A percentile compares a stretch with the other conserved stretches of the same genome.
These are phyloP conservation scores for Apocrypta bakeri DNA, from an alignment of 1,140 invertebrate species.

Conservation along the genomic window DNA sequence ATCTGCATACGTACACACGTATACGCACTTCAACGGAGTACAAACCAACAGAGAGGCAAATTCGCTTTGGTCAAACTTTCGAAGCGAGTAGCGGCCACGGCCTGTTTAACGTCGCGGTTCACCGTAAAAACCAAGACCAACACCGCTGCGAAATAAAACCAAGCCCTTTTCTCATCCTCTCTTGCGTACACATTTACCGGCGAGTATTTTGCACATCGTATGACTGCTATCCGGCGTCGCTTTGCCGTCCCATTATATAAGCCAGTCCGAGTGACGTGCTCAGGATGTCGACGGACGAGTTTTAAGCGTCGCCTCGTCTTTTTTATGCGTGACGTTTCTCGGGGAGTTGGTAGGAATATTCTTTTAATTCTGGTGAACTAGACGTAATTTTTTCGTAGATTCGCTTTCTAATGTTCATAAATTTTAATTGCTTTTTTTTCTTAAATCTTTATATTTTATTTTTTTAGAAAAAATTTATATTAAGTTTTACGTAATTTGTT, in stretches of 20 bases:
- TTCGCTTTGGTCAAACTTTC: conserved; percentile 56
- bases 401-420: too few species aligned
- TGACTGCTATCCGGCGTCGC: not conserved
- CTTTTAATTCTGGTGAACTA: not conserved
- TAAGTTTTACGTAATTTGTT: too few species aligned
- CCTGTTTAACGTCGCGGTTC: conserved; percentile 74
- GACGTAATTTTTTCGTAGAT: too few species aligned
- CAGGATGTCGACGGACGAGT: not conserved
- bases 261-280: conserved; percentile 55
- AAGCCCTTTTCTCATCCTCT: conserved; percentile 43
- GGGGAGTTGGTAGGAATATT: not conserved
- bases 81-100: conserved; percentile 60
- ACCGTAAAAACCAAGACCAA: conserved; percentile 71
- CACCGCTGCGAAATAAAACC: conserved; percentile 68
- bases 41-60: not conserved
- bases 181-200: not conserved
- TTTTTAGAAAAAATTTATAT: too few species aligned
- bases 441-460: too few species aligned
- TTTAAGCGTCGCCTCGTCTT: not conserved
- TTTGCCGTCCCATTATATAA: conserved; percentile 64
- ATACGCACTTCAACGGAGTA: not conserved
- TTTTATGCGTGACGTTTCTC: not conserved
- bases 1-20: not conserved
- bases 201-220: not conserved
- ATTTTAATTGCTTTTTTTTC: too few species aligned